A percentile compares a stretch with the other conserved stretches of the same genome.
phyloP scores from a whole-genome alignment of 1,140 invertebrate species.

The Ylistrum balloti region DNA sequence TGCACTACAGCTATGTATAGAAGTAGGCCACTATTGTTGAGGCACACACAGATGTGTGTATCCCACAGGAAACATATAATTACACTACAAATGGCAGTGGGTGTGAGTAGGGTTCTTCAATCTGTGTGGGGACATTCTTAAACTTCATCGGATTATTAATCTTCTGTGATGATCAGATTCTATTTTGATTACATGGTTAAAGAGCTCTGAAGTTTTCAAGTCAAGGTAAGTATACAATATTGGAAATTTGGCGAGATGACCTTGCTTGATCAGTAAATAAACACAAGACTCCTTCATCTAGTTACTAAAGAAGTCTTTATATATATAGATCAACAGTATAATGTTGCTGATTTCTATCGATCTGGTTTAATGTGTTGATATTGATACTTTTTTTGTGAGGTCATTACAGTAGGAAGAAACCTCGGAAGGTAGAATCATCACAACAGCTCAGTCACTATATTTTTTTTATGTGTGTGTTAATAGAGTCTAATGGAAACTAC shows the following conservation, averaged over 20 bases:
- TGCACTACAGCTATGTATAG: neutral
- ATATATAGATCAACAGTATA: no score
- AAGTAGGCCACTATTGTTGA: slow-evolving; percentile 33
- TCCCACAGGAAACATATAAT: neutral
- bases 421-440: no score
- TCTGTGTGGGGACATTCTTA: neutral
- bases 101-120: neutral
- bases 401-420: no score
- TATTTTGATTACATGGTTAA: neutral
- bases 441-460: no score
- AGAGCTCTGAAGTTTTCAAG: neutral
- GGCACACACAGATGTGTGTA: slow-evolving; percentile 32
- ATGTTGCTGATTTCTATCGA: no score
- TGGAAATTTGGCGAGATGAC: neutral
- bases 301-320: neutral
- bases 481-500: no score
- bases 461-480: no score
- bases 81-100: neutral
- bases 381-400: no score
- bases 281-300: neutral
- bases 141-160: neutral
- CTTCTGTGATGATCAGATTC: neutral
- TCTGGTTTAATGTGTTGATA: no score
- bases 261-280: neutral
- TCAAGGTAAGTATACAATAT: neutral